Percentiles rank a stretch among this genome's conserved stretches.
phyloP scores from a whole-genome alignment of 2,888 invertebrate species.

The Caenorhabditis zanzibari region DNA sequence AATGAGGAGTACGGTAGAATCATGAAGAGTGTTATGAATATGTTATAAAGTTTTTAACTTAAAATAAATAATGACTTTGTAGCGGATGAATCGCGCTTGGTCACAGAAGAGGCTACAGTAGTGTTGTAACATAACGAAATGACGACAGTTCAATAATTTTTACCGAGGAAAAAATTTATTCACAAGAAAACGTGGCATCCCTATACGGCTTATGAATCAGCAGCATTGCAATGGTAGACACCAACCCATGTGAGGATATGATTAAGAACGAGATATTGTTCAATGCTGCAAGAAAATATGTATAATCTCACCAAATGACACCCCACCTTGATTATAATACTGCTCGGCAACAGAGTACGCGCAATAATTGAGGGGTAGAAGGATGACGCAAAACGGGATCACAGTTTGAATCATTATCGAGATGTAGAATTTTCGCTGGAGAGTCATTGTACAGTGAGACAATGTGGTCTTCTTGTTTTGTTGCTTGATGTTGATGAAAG shows the following conservation, averaged over 20 bases:
- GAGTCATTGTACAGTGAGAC: conserved; percentile 8
- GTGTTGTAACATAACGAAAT: no score
- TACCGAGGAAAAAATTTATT: no score
- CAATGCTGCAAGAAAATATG: not conserved
- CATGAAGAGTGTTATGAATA: not conserved
- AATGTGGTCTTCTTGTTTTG: conserved; percentile 1
- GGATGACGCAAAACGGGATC: conserved; percentile 16
- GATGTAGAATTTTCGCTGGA: conserved; percentile 31
- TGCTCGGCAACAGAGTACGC: not conserved
- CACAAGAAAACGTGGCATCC: conserved; percentile 7
- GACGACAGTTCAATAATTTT: no score
- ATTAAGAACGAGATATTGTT: conserved; percentile 8
- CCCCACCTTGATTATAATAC: conserved; percentile 27
- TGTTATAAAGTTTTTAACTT: no score
- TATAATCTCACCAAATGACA: no score
- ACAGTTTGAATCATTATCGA: conserved; percentile 18
- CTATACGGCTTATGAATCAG: conserved; percentile 29
- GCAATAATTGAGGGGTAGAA: conserved; percentile 9
- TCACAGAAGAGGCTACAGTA: no score
- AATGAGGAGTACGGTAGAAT: not conserved
- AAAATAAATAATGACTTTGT: no score
- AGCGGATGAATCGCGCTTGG: no score
- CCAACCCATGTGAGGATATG: conserved; percentile 9
- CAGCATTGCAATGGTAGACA: conserved; percentile 8
- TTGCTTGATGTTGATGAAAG: not conserved